phyloP scores from a whole-genome alignment of 2,113 vertebrate genomes.

The Phrynosoma blainvillii region DNA sequence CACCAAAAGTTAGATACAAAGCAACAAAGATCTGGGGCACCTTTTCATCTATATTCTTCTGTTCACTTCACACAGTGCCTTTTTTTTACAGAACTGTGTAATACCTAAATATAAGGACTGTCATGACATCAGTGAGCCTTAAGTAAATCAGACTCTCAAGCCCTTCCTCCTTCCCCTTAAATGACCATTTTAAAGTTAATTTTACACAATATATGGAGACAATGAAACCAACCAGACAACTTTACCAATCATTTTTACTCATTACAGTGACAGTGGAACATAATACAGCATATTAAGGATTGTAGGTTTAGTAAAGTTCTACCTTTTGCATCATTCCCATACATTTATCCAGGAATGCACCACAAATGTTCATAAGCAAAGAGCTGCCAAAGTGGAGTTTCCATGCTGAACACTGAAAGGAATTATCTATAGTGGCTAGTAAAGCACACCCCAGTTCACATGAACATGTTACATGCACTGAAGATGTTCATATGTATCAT shows the following conservation, averaged over 20 bases:
- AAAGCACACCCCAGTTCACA: background rate
- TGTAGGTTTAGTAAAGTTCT: background rate
- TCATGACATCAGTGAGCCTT: background rate
- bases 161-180: background rate
- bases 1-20: background rate
- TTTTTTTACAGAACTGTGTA: background rate
- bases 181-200: background rate
- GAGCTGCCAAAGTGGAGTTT: background rate
- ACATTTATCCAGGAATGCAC: background rate
- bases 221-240: constrained; percentile 7
- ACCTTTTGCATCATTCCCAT: background rate
- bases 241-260: constrained; percentile 21
- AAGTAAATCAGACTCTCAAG: background rate
- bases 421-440: background rate
- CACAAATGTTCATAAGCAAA: background rate
- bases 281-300: background rate
- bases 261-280: background rate
- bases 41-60: background rate
- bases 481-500: background rate
- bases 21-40: background rate
- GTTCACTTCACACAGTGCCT: background rate
- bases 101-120: constrained; percentile 6
- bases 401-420: background rate
- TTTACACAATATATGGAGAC: background rate
- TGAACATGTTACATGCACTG: background rate